Base-by-base conservation (phyloP, 1,140 invertebrate species). In the Spodoptera litura region DNA sequence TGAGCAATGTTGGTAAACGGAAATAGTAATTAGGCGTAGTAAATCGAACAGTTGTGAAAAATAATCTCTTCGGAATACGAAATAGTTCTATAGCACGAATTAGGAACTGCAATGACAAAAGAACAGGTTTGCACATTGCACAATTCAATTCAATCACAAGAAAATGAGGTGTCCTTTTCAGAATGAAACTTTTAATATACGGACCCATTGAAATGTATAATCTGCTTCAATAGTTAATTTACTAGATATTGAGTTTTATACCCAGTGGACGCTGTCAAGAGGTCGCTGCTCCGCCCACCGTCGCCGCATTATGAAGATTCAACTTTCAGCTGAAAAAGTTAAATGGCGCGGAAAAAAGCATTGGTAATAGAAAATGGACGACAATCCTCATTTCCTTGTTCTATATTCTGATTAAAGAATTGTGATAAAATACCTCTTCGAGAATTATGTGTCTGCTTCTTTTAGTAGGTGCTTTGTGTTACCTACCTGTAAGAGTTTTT, bases 331-430 rank as follows among this genome's bases (percentile, higher is more conserved):
- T 85, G 86, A 85, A 89, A 88, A 87, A 86, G 88, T 88, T 89
- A 89, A 91, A 91, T 91, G 89, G 87, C 74, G 81, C 75, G 88
- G 88, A 91, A 89, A 88, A 81, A 87, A 87, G 81, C 82, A 83
- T 84, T 82, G 85, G 84, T 89, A 89, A 91, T 89, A 89, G 85
- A 88, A 87, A 90, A 89, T 89, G 85, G 83, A 86, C 85, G 83
- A 86, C 85, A 86, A 80, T 85, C 77, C 83, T 90, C 85, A 89
- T 90, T 89, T 90, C 86, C 87, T 83, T 81, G 61, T 84, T 75
- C 86, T 56, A 77, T 83, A 82, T 84, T 85, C 78, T 79, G 56
- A 77, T 76, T 74, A 82, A 77, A 53, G 25, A 74, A 61, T 44
- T 49, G 49, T 62, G 12, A 13, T 58, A 62, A 11, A 44, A 31